Base-by-base conservation (phyloP, 2,888 invertebrate genomes). In the Melieria picta region DNA sequence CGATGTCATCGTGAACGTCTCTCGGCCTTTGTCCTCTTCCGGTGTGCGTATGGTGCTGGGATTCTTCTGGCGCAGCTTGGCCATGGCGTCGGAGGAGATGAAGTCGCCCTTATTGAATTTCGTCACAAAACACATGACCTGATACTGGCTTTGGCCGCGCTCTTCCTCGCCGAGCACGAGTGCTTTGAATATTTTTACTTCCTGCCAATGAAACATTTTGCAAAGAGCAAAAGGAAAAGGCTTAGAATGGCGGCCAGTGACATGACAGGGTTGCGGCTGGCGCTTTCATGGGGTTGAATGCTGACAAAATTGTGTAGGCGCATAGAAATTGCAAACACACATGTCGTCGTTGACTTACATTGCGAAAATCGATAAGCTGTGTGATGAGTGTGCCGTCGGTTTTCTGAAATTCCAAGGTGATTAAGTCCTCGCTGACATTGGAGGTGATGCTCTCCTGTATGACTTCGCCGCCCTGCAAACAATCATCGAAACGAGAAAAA, bases 11-110 rank as follows among this genome's bases (percentile, higher is more conserved):
- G 93, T 93, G 77, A 92, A 92, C 83, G 93, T 94, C 64, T 93
- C 92, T 83, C 93, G 92, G 4, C 95, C 95, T 77, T 92, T 91
- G 82, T 97, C 96, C 81, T 97, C 96, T 84, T 98, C 98, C 0
- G 97, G 96, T 1, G 93, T 91, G 48, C 98, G 90, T 56, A 97
- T 92, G 13, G 95, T 94, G 72, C 94, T 93, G 5, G 95, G 94
- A 88, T 96, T 96, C 89, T 91, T 91, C 88, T 98, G 98, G 85
- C 97, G 90, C 65, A 98, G 88, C 86, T 98, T 98, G 50, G 97
- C 94, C 96, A 98, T 97, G 30, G 97, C 97, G 88, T 98, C 98
- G 5, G 97, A 94, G 5, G 97, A 95, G 82, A 98, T 97, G 85
- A 97, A 98, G 82, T 97, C 96, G 78, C 95, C 94, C 88, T 95